These are phyloP conservation scores for Hydra vulgaris DNA, from an alignment of 30 jellyfish, hydroid and myxozoan genomes.

Conservation along the genomic window DNA sequence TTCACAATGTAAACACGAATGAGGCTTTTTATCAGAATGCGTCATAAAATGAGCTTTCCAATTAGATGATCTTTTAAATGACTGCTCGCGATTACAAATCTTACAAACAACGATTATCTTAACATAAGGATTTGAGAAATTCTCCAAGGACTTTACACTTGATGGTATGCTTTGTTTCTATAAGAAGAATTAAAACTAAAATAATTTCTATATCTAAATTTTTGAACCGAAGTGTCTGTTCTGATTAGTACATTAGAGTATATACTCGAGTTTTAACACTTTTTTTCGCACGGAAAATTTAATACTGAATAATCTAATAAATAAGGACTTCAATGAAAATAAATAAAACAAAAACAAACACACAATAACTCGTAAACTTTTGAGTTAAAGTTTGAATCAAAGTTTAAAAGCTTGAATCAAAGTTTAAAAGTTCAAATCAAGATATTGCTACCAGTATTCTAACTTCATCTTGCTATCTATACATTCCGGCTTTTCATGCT, in stretches of 20 bases:
- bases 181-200: not conserved
- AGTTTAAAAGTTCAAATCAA: not conserved
- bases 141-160: conserved; percentile 30
- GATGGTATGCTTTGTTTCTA: not conserved
- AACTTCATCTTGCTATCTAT: not conserved
- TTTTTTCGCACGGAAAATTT: too few relatives aligned
- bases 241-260: not conserved
- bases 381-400: too few relatives aligned
- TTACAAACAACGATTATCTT: conserved; percentile 22
- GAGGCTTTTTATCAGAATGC: conserved; percentile 33
- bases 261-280: too few relatives aligned
- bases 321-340: too few relatives aligned
- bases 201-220: too few relatives aligned
- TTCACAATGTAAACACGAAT: conserved; percentile 16
- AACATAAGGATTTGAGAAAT: conserved; percentile 28
- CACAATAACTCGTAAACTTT: too few relatives aligned
- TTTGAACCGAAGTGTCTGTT: not conserved
- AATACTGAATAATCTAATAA: too few relatives aligned
- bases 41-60: conserved; percentile 28
- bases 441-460: not conserved
- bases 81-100: conserved; percentile 17
- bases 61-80: conserved; percentile 14
- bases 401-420: not conserved
- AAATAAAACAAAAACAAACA: too few relatives aligned
- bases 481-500: not conserved